These are phyloP conservation scores for Hypothenemus hampei DNA, from an alignment of 1,140 invertebrate species.

Conservation along the genomic window DNA sequence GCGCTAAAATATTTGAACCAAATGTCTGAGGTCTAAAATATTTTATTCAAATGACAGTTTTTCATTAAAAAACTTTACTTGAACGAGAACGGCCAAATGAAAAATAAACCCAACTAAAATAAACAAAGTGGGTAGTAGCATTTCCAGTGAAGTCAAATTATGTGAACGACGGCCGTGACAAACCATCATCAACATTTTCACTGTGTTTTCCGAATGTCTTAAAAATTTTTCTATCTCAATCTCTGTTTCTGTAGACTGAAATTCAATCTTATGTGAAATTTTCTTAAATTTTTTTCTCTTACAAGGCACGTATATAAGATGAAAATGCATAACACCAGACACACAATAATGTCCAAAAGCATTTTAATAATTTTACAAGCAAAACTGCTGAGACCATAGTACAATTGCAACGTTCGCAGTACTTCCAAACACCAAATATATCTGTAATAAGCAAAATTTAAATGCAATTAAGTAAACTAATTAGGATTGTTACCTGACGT, in stretches of 20 bases:
- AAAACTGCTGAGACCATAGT: slow-evolving; percentile 4
- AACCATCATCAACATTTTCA: slow-evolving; percentile 1
- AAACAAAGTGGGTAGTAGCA: neutral
- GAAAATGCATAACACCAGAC: neutral
- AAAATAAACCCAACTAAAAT: neutral
- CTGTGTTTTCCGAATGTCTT: neutral
- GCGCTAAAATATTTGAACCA: slow-evolving; percentile 4
- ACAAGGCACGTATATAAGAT: neutral
- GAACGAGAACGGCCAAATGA: slow-evolving; percentile 1
- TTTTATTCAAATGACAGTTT: no score
- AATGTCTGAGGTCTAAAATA: neutral
- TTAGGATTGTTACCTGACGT: no score
- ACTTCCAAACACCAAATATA: slow-evolving; percentile 1
- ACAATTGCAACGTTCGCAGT: neutral
- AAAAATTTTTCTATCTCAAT: neutral
- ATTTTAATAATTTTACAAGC: slow-evolving; percentile 2
- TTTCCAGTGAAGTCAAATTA: neutral
- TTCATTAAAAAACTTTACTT: neutral
- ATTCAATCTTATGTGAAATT: no score
- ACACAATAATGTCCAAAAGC: neutral
- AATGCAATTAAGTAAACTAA: no score
- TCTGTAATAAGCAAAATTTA: slow-evolving; percentile 1
- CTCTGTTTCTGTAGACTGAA: no score
- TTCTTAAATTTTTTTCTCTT: neutral
- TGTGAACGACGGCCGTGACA: neutral